Evolutionary conservation across 2,113 vertebrate genomes (phyloP), one percentile per base, ranked within the genome.

Genomic region (Chauna torquata): DNA sequence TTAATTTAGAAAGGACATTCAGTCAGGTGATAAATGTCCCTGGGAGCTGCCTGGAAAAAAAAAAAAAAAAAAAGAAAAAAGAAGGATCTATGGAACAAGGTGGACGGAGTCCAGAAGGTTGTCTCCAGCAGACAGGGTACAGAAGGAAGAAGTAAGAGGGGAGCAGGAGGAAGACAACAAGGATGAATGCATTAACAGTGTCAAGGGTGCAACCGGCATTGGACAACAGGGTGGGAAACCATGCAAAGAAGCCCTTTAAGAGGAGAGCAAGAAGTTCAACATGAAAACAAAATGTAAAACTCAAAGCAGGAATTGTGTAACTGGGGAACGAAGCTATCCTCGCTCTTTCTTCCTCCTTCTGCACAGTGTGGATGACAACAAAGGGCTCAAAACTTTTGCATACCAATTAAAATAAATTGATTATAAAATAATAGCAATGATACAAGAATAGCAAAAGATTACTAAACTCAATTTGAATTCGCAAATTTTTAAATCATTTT

Each of bases 1-100:
- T 89, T 97, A 88, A 94, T 97, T 96, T 92, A 95, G 90, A 90
- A 88, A 96, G 84, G 89, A 87, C 71, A 42, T 76, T 79, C 58
- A 83, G 50, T 77, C 54, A 70, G 42, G 82, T 92, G 75, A 92
- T 70, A 82, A 85, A 93, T 18, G 22, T 54, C 54, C 34, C 92
- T 72, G 75, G 85, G 57, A 87, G 34, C 45, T 89, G 44, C 65
- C 61, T 79, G 66, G 49, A 55, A 74, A 91, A 87, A 64, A 14
- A 52, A 50, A 23, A 22, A 49, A 49, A 50, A 64, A 90, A 92
- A 47, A 47, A 47, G 18, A 47, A 47, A 23, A 22, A 22, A 23
- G 81, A 72, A 15, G 49, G 54, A 92, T 90, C 85, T 90, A 77
- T 47, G 61, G 71, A 90, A 92, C 0, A 2, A 74, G 58, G 57